A percentile compares a stretch with the other conserved stretches of the same genome.
These are phyloP conservation scores for Agonopterix subpropinquella DNA, from an alignment of 2,888 invertebrate genomes.

Conservation along the genomic window DNA sequence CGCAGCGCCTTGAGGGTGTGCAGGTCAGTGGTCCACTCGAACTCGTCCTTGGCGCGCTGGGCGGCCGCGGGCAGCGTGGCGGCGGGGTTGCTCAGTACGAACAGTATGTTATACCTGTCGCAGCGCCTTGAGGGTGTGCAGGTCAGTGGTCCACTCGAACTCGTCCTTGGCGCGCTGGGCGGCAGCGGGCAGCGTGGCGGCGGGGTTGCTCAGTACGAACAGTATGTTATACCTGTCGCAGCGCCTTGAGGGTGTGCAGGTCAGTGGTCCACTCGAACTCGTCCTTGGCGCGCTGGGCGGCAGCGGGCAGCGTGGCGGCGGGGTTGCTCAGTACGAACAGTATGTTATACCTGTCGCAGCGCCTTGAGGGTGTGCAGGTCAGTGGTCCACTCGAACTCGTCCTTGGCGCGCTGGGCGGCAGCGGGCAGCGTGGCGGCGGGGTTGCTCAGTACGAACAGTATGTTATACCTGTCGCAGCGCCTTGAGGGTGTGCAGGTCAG, in stretches of 20 bases:
- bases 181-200: slow-evolving; percentile 80
- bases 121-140: slow-evolving; percentile 85
- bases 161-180: slow-evolving; percentile 84
- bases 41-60: slow-evolving; percentile 84
- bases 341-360: too few relatives aligned
- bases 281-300: slow-evolving; percentile 83
- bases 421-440: slow-evolving; percentile 81
- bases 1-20: slow-evolving; percentile 85
- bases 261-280: slow-evolving; percentile 86
- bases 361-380: slow-evolving; percentile 85
- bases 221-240: too few relatives aligned
- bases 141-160: slow-evolving; percentile 86
- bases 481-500: slow-evolving; percentile 85
- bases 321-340: slow-evolving; percentile 77
- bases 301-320: slow-evolving; percentile 79
- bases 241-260: slow-evolving; percentile 84
- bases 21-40: slow-evolving; percentile 86
- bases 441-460: slow-evolving; percentile 72
- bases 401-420: slow-evolving; percentile 83
- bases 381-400: slow-evolving; percentile 86
- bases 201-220: slow-evolving; percentile 77
- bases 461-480: too few relatives aligned
- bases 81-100: slow-evolving; percentile 78
- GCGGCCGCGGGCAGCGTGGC: slow-evolving; percentile 79
- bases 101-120: too few relatives aligned